Evolutionary conservation across 1,140 invertebrate genomes (phyloP), one percentile per base, ranked within the genome.

Genomic region (Drosophila setifemur): DNA sequence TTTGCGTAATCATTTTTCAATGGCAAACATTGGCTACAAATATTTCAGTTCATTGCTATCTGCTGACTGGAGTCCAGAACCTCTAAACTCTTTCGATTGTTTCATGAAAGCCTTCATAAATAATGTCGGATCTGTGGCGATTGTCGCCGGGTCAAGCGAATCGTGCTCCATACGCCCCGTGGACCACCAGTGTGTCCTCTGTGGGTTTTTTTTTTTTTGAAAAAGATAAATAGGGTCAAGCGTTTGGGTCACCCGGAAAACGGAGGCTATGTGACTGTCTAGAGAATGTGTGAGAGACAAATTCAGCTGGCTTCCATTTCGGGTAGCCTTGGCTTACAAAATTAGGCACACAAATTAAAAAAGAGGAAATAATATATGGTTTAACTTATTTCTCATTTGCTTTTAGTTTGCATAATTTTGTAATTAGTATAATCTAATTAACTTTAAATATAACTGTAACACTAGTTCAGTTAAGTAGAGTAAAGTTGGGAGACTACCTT

Each of bases 1-100:
- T 83, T 83, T 83, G 63, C 79, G 73, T 83, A 85, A 83, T 85
- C 68, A 79, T 57, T 61, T 73, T 78, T 83, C 69, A 78, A 83
- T 83, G 73, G 73, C 78, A 83, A 55, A 39, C 60, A 75, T 61
- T 61, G 53, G 29, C 25, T 19, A 47, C 28, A 14, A 37, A 29
- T 35, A 39, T 37, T 11, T 66, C 8, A 69, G 52, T 54, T 60
- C 35, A 66, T 85, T 78, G 54, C 68, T 42, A 83, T 78, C 69
- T 60, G 40, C 12, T 9, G 26, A 54, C n/a, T n/a, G 26, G 45
- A 5, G 11, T 16, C 37, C 57, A 50, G 33, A 69, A 70, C 45
- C 52, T 21, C 37, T 26, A 18, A 35, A 14, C 19, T 18, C 2
- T 6, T 21, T 53, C 48, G 63, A 68, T 54, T 68, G 63, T 68